Percentiles rank a stretch among this genome's conserved stretches.
Evolutionary conservation across 2,888 invertebrate species (phyloP).

Genomic region (Rhingia campestris): DNA sequence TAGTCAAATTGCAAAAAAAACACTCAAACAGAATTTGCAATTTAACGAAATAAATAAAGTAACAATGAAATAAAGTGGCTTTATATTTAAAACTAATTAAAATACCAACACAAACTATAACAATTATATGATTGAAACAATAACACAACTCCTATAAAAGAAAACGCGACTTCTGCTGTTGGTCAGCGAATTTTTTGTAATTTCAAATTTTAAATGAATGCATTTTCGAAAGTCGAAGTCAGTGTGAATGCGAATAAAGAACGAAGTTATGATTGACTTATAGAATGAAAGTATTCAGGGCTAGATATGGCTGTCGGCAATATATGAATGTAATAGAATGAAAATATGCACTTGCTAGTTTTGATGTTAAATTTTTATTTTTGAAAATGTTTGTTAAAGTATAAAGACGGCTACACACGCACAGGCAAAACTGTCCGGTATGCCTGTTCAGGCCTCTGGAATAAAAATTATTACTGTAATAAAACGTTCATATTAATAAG

Average conservation of each 20-base stretch:
- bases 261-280: neutral
- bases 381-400: too few relatives aligned
- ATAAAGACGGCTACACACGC: too few relatives aligned
- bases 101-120: constrained; percentile 4
- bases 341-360: neutral
- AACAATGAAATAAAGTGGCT: neutral
- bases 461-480: too few relatives aligned
- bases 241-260: neutral
- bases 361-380: too few relatives aligned
- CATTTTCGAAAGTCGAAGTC: neutral
- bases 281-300: neutral
- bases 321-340: neutral
- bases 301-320: neutral
- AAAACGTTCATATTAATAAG: too few relatives aligned
- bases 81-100: constrained; percentile 8
- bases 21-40: neutral
- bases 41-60: constrained; percentile 15
- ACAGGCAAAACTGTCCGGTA: too few relatives aligned
- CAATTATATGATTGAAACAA: constrained; percentile 1
- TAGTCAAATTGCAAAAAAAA: constrained; percentile 1
- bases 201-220: constrained; percentile 13
- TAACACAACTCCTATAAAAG: neutral
- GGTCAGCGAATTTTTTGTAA: constrained; percentile 15
- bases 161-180: constrained; percentile 4
- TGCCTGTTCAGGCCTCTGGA: too few relatives aligned